phyloP scores from a whole-genome alignment of 2,797 vertebrate genomes.

The Sphenodon punctatus region DNA sequence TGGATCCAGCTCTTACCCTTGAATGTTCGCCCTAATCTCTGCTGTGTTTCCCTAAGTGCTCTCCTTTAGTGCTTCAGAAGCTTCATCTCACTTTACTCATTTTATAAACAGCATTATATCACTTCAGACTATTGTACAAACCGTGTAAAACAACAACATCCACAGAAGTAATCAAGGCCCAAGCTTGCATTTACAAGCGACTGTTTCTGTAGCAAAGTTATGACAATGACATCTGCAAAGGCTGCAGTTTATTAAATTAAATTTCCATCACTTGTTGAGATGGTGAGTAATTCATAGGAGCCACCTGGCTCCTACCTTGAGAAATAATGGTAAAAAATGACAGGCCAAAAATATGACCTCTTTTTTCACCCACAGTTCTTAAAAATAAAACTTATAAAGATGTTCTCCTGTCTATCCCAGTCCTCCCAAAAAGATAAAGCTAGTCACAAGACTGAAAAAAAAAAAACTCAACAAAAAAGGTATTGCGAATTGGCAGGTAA shows the following conservation, averaged over 20 bases:
- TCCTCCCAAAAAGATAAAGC: slow-evolving; percentile 9
- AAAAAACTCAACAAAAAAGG: background rate
- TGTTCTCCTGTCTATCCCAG: background rate
- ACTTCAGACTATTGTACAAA: background rate
- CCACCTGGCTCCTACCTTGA: background rate
- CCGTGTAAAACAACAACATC: background rate
- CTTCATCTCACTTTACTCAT: background rate
- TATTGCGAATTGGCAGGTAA: slow-evolving; percentile 40
- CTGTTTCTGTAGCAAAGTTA: background rate
- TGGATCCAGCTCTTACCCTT: no score
- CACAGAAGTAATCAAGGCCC: background rate
- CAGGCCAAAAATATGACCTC: background rate
- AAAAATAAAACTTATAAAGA: background rate
- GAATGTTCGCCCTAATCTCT: no score
- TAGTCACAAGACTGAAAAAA: background rate
- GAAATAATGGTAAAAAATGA: background rate
- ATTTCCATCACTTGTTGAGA: slow-evolving; percentile 14
- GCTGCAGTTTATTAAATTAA: slow-evolving; percentile 22
- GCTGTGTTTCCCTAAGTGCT: no score
- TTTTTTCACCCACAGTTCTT: accelerated
- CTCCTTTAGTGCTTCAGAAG: background rate
- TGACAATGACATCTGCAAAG: slow-evolving; percentile 34
- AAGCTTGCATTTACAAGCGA: background rate
- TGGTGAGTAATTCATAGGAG: slow-evolving; percentile 19
- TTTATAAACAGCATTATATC: background rate